phyloP scores from a whole-genome alignment of 2,888 invertebrate species.

The Icerya purchasi region DNA sequence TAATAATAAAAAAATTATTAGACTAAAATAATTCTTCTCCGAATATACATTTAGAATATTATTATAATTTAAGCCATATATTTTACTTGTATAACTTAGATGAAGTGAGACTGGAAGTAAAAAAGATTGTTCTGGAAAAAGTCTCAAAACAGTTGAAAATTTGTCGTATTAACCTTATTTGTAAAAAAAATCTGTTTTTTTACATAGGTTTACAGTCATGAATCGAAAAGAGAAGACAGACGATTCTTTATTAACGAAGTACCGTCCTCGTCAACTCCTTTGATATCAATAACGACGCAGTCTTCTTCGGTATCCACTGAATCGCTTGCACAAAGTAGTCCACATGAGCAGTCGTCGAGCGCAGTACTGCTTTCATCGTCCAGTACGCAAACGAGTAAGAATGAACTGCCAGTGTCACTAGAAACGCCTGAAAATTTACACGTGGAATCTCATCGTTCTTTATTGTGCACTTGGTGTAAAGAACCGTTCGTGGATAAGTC shows the following conservation, averaged over 20 bases:
- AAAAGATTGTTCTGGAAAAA: too few species aligned
- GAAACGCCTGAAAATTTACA: not conserved
- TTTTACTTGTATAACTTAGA: too few species aligned
- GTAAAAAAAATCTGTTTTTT: not conserved
- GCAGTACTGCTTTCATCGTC: not conserved
- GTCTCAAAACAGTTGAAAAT: too few species aligned
- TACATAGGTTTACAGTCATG: not conserved
- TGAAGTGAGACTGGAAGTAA: too few species aligned
- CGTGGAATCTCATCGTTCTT: not conserved
- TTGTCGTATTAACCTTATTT: too few species aligned
- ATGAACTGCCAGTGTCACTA: not conserved
- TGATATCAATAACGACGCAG: not conserved
- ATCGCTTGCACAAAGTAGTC: not conserved
- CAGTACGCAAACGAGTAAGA: not conserved
- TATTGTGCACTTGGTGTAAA: slow-evolving; percentile 10
- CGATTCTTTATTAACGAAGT: not conserved
- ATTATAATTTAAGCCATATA: too few species aligned
- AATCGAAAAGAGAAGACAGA: not conserved
- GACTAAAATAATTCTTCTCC: too few species aligned
- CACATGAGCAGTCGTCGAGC: not conserved
- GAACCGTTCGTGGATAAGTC: slow-evolving; percentile 5
- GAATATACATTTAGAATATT: too few species aligned
- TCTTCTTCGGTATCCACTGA: not conserved
- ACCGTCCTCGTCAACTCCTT: not conserved
- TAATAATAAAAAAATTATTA: too few species aligned